Base-by-base conservation (phyloP, 53 echinoderm and acorn worm species). In the Mesocentrotus franciscanus region DNA sequence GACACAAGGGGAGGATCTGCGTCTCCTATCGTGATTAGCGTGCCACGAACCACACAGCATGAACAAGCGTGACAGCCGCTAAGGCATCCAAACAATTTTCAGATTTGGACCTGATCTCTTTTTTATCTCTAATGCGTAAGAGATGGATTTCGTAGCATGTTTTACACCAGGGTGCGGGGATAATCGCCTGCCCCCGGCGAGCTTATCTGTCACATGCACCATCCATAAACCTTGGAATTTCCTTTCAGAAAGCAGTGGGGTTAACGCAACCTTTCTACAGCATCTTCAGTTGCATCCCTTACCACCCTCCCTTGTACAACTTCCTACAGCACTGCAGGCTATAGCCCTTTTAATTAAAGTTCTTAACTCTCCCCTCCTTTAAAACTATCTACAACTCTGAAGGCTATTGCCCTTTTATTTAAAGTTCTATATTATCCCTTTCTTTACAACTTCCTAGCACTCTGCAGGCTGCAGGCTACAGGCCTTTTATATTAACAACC, bases 1-100 rank as follows among this genome's bases (percentile, higher is more conserved):
- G 29, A 55, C 95, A 68, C 95, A 56, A 81, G 95, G 87, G 95
- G 87, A 49, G 66, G 85, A 93, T 20, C 79, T 60, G 39, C 13
- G 93, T 79, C 93, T 81, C 93, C 81, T 93, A 16, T 55, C 55
- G 17, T 76, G 74, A 93, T 75, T 39, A 68, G 9, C 10, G 22
- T 64, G 68, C 92, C 66, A 68, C 92, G 7, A 26, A 27, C 58
- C 60, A 29, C 90, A 60, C 29, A 60, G 27, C 29, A n/a, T 90
- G 90, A 90, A 58, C 58, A 60, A 29, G 14, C 90, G 16, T 90
- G 90, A 59, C 90, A 60, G 90, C 59, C 58, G 60, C 61, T 12
- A 16, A 81, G 60, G 90, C 58, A 60, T 90, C 58, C 90, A 90
- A 90, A 60, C 90, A 90, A 60, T 90, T 90, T 56, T 2, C 90